Evolutionary conservation across 2,113 vertebrate species (phyloP).

Genomic region (Hippocampus abdominalis): DNA sequence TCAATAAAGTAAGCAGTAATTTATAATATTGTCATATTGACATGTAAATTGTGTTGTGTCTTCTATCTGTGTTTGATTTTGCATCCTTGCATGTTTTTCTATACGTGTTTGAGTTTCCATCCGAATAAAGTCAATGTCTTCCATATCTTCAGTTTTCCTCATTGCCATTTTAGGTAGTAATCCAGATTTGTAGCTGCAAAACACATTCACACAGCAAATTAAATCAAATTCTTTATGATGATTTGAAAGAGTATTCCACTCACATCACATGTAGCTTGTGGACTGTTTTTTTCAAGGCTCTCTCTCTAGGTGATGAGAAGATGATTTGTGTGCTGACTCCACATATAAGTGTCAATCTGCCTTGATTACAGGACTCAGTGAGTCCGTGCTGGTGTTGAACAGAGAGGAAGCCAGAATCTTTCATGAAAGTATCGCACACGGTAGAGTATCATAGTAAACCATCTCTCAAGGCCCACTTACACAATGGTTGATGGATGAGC

Average conservation of each 20-base stretch:
- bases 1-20: constrained; percentile 9
- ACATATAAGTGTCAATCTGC: constrained; percentile 63
- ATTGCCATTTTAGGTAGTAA: constrained; percentile 47
- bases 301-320: constrained; percentile 18
- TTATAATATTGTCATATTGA: constrained; percentile 10
- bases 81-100: constrained; percentile 64
- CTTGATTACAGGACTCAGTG: constrained; percentile 73
- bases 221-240: background rate
- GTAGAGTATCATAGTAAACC: constrained; percentile 66
- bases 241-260: background rate
- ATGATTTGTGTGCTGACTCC: constrained; percentile 40
- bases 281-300: constrained; percentile 5
- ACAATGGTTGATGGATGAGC: constrained; percentile 10
- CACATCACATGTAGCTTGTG: constrained; percentile 3
- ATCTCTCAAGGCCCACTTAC: constrained; percentile 22
- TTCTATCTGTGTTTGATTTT: constrained; percentile 51
- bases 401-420: constrained; percentile 74
- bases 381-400: constrained; percentile 72
- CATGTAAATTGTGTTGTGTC: constrained; percentile 37
- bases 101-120: constrained; percentile 51
- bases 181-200: constrained; percentile 36
- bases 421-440: constrained; percentile 74
- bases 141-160: constrained; percentile 47
- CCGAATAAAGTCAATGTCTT: constrained; percentile 61
- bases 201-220: constrained; percentile 28